These are phyloP conservation scores for Ceyx margarethae DNA, from an alignment of 2,113 vertebrate species.

Conservation along the genomic window DNA sequence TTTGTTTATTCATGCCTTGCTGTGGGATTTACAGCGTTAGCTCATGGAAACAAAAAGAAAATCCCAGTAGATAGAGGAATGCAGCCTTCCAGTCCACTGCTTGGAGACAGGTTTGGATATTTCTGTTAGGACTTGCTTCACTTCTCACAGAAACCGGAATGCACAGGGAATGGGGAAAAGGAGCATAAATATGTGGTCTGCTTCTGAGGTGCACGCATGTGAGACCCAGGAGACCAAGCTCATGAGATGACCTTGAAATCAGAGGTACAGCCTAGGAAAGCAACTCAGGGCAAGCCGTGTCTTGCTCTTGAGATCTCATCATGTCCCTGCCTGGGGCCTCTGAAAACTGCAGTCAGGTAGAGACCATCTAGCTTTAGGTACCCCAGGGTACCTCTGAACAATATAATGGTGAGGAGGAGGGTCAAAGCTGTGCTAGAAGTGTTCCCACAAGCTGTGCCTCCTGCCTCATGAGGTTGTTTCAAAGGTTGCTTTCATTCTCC, in stretches of 20 bases:
- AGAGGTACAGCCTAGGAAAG: not conserved
- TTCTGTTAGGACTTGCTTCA: constrained; percentile 6
- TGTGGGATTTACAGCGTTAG: constrained; percentile 70
- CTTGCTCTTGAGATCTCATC: not conserved
- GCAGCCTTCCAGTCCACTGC: constrained; percentile 56
- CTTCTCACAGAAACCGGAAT: not conserved
- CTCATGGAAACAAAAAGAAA: constrained; percentile 70
- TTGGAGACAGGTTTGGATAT: constrained; percentile 68
- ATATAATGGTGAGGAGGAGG: constrained; percentile 45
- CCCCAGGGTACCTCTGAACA: not conserved
- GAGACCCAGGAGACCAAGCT: not conserved
- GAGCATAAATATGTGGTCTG: not conserved
- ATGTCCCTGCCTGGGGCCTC: not conserved
- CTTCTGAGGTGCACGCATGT: not conserved
- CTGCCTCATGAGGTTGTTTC: constrained; percentile 57
- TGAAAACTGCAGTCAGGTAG: not conserved
- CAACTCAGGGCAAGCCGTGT: accelerated
- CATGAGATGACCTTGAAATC: not conserved
- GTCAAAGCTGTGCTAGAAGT: constrained; percentile 70
- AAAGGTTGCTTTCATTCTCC: constrained; percentile 67
- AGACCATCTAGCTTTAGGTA: not conserved
- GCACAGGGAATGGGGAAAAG: not conserved
- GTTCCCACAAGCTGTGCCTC: constrained; percentile 35
- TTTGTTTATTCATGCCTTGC: constrained; percentile 74
- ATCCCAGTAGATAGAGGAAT: constrained; percentile 60